Base-by-base conservation (phyloP, 2,113 vertebrate species). In the Charina bottae region DNA sequence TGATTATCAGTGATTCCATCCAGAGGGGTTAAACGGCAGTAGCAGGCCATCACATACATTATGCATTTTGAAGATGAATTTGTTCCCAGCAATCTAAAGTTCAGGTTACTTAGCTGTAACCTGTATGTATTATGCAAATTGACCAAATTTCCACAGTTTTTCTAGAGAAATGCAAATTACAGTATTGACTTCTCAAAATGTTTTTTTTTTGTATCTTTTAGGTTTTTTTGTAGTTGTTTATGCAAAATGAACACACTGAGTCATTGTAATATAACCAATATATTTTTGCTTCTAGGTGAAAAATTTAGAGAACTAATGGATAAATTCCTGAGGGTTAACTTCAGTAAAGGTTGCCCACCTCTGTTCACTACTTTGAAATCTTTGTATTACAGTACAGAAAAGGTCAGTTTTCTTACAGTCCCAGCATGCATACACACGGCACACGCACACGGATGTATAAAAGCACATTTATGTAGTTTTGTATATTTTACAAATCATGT, bases 351-450 rank as follows among this genome's bases (percentile, higher is more conserved):
- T 92, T 98, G 97, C 78, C 97, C 97, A 93, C 97, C 98, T 83
- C 97, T 98, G 96, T 98, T 98, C 97, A 98, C 97, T 94, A 97
- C 97, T 95, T 97, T 98, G 97, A 98, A 98, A 97, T 98, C 97
- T 96, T 97, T 98, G 89, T 98, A 98, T 97, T 97, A 96, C 95
- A 96, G 96, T 97, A 94, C 96, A 96, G 98, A 98, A 97, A 98
- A 98, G 98, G 98, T 98, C 7, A 78, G 72, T 78, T 42, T 78
- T 42, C 19, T 42, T 42, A 37, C 2, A 78, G 17, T 19, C 6
- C n/a, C 2, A 6, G 13, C 15, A 2, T 72, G n/a, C 17, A 37
- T 58, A 3, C 17, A 5, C 55, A 4, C 56, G 5, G 4, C 56
- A 19, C 56, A 19, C 15, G 15, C 56, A 58, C 2, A 58, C 17